Conservation (phyloP, 35 echinoderm and acorn worm species). For the Apostichopus californicus region DNA sequence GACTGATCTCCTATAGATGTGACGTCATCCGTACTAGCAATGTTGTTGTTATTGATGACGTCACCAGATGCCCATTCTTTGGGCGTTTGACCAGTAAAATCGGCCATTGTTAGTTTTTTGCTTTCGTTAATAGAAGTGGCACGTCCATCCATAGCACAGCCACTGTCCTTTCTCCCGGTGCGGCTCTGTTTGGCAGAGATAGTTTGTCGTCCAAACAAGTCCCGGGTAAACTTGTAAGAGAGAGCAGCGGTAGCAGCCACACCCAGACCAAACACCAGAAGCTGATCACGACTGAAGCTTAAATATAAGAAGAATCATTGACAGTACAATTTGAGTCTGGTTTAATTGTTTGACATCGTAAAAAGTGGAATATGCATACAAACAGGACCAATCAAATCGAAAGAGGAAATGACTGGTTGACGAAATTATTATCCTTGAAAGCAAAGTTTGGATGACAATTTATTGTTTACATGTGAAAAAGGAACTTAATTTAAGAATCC, state of each 20-base stretch:
- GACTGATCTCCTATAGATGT: background rate
- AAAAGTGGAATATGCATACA: background rate
- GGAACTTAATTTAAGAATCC: no score
- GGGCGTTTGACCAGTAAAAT: background rate
- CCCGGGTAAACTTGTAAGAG: constrained; percentile 16
- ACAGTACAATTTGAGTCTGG: background rate
- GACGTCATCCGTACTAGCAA: background rate
- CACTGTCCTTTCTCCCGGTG: background rate
- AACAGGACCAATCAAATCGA: background rate
- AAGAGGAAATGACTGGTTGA: background rate
- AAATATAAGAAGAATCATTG: background rate
- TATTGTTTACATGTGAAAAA: no score
- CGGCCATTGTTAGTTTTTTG: background rate
- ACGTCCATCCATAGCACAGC: background rate
- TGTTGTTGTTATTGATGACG: background rate
- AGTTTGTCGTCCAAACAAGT: background rate
- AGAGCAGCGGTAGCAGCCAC: constrained; percentile 18
- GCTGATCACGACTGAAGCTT: background rate
- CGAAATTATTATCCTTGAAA: background rate
- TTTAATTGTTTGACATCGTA: background rate
- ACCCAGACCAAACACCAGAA: constrained; percentile 1
- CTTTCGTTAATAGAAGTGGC: background rate
- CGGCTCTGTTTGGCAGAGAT: background rate
- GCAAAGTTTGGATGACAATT: no score
- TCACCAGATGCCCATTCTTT: background rate